Evolutionary conservation across 2,888 invertebrate species (phyloP), one percentile per base, ranked within the genome.

Genomic region (Thereva nobilitata): DNA sequence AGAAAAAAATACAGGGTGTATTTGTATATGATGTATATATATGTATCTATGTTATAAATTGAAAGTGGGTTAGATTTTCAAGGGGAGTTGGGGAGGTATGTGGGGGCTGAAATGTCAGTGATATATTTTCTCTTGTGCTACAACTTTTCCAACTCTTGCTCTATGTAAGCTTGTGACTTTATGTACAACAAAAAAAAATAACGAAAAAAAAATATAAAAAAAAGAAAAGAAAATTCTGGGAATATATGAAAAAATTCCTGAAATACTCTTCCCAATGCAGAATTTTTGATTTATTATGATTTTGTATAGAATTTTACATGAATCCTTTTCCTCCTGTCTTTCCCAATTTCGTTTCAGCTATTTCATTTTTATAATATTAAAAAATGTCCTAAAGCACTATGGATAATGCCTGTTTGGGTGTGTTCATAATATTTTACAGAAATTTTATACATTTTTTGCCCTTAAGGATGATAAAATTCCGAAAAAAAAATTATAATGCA

Each of bases 201-300:
- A 44, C 0, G 4, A 8, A 8, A 8, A 44, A 7, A 44, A 44
- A 44, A 44, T n/a, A 5, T 44, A 9, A 44, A 44, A 44, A n/a
- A 4, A 44, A 9, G 10, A 10, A 7, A 44, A 44, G 10, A 9
- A 44, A 9, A 44, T 44, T 8, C 8, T 8, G 9, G 44, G 9
- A 44, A 45, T 23, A 63, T 52, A 63, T 52, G 52, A 52, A 42
- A 53, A 63, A 63, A 63, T 63, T 52, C 42, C 42, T 41, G 4
- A 50, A 63, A 63, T 63, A 42, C 42, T 63, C 9, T 63, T 63
- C 41, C 23, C 50, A 52, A 63, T 63, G 53, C 44, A 53, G 64
- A 64, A 53, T 64, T 64, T 42, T 40, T 64, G 64, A 64, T 64
- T 64, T 64, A 64, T 64, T 64, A 64, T 64, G 64, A 64, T 61